These are phyloP conservation scores for Pollicipes pollicipes DNA, from an alignment of 1,140 invertebrate species.

Conservation along the genomic window DNA sequence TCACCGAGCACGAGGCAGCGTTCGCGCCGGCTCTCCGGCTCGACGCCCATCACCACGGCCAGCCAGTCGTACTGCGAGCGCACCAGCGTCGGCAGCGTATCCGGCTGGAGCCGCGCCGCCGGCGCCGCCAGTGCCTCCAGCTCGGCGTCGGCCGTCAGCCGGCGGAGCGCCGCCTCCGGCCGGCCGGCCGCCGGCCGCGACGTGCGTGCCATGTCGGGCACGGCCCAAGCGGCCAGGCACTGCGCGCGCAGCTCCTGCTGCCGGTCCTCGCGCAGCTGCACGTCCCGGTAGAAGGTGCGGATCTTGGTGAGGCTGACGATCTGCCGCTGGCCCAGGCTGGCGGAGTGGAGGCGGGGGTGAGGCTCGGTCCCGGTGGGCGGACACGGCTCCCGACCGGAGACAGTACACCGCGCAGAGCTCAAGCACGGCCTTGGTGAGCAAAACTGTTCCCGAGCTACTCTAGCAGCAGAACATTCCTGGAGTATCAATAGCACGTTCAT, in stretches of 20 bases:
- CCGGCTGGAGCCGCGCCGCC: too few species aligned
- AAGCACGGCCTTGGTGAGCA: too few species aligned
- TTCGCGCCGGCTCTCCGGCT: constrained; percentile 31
- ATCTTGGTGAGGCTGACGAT: constrained; percentile 61
- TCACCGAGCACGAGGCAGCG: constrained; percentile 29
- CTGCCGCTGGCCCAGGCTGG: constrained; percentile 51
- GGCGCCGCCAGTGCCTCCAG: too few species aligned
- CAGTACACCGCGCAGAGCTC: too few species aligned
- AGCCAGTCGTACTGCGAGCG: constrained; percentile 45
- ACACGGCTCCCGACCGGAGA: too few species aligned
- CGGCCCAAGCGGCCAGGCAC: constrained; percentile 57
- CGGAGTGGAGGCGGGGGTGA: too few species aligned
- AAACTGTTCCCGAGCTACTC: too few species aligned
- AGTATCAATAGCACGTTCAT: too few species aligned
- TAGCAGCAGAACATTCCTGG: too few species aligned
- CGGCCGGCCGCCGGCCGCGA: constrained; percentile 19
- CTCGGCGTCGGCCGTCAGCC: too few species aligned
- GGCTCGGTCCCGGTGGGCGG: too few species aligned
- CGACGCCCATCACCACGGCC: constrained; percentile 41
- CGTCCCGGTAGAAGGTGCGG: constrained; percentile 52
- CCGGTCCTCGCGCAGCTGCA: constrained; percentile 42
- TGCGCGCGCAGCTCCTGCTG: constrained; percentile 50
- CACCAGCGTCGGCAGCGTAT: too few species aligned
- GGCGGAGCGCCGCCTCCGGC: constrained; percentile 21
- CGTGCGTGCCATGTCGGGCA: constrained; percentile 38